phyloP scores from a whole-genome alignment of 1,140 invertebrate genomes.

The Ips nitidus region DNA sequence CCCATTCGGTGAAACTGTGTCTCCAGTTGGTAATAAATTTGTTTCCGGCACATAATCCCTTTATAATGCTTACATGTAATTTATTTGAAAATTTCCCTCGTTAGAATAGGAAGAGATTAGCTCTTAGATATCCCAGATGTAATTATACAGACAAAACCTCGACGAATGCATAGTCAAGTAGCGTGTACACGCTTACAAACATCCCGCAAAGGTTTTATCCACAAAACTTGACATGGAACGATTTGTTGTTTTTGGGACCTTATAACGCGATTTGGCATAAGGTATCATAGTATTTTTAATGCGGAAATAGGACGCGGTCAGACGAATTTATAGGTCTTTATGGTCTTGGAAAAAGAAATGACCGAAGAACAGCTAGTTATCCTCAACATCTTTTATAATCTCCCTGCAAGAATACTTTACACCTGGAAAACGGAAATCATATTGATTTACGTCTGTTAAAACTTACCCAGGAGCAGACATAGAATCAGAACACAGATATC shows the following conservation, averaged over 20 bases:
- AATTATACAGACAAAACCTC: constrained; percentile 16
- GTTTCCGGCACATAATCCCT: constrained; percentile 13
- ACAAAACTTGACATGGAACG: not conserved
- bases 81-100: constrained; percentile 12
- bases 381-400: no score
- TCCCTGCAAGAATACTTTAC: no score
- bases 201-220: constrained; percentile 16
- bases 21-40: constrained; percentile 10
- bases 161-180: constrained; percentile 17
- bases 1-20: not conserved
- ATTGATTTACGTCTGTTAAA: no score
- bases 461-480: no score
- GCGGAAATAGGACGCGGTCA: no score
- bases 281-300: no score
- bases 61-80: constrained; percentile 16
- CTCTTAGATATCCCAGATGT: constrained; percentile 11
- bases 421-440: no score
- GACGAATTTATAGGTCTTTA: no score
- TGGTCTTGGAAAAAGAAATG: no score
- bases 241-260: not conserved
- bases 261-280: not conserved
- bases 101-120: constrained; percentile 16
- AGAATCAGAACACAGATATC: no score
- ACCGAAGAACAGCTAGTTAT: no score
- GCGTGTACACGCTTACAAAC: not conserved